Conservation (phyloP, 2,797 vertebrate species). For the Rhinella marina region DNA sequence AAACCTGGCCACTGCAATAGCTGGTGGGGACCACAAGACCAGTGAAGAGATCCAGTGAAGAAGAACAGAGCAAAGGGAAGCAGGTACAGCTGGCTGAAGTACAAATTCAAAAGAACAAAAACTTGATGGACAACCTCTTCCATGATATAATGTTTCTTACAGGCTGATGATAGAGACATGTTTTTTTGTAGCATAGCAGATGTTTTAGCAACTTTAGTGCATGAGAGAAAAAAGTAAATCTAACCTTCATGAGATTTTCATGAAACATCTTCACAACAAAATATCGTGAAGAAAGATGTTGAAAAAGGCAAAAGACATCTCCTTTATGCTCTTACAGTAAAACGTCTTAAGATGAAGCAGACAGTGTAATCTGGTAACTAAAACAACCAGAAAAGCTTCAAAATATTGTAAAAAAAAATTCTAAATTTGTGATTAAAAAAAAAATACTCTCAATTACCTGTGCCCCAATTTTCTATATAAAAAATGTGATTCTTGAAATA, state of each 20-base stretch:
- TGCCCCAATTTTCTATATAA: background rate
- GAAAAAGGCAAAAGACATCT: background rate
- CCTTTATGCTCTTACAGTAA: background rate
- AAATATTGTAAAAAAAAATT: background rate
- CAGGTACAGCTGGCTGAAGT: no score
- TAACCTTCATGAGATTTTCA: background rate
- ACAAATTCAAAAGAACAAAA: no score
- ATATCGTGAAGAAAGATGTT: background rate
- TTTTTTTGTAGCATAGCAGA: background rate
- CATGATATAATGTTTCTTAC: background rate
- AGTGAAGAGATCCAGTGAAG: no score
- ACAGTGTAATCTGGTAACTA: background rate
- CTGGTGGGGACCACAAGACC: no score
- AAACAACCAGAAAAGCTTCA: background rate
- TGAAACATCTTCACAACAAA: background rate
- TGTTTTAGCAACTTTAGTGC: background rate
- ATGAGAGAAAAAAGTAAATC: background rate
- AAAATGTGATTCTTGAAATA: background rate
- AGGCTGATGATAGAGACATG: background rate
- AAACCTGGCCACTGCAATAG: no score
- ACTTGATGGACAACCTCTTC: no score
- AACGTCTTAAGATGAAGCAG: background rate
- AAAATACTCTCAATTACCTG: background rate
- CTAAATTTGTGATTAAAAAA: background rate
- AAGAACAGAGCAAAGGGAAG: no score